Conservation (phyloP, 2,113 vertebrate species). For the Todiramphus chloris region DNA sequence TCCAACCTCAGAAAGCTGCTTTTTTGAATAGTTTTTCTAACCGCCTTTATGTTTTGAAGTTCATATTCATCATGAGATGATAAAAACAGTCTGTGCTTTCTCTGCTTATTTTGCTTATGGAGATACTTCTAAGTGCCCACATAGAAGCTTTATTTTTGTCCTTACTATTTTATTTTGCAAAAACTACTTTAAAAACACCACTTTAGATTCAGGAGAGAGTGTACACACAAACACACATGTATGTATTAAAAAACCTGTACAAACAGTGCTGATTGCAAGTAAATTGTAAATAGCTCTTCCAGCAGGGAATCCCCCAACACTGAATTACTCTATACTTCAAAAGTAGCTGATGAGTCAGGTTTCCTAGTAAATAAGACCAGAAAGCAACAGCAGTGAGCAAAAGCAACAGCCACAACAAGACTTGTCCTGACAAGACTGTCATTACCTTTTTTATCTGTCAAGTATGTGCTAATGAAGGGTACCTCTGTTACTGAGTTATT, state of each 20-base stretch:
- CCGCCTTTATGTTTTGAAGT: neutral
- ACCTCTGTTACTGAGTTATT: neutral
- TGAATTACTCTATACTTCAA: neutral
- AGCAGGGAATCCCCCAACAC: slow-evolving; percentile 12
- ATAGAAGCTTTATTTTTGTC: neutral
- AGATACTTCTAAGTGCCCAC: neutral
- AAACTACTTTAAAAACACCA: neutral
- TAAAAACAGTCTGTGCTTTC: neutral
- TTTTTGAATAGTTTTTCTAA: neutral
- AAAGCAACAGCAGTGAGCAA: neutral
- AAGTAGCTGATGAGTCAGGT: slow-evolving; percentile 36
- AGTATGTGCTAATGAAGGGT: neutral
- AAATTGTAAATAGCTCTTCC: neutral
- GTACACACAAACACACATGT: neutral
- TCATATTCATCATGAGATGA: neutral
- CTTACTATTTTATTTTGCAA: neutral
- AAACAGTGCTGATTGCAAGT: neutral
- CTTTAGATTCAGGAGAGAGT: neutral
- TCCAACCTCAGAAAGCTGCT: neutral
- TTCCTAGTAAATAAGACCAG: slow-evolving; percentile 9
- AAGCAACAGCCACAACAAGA: neutral
- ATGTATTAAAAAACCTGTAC: neutral
- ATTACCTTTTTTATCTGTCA: neutral
- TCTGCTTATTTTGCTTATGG: neutral
- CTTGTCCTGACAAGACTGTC: neutral